Conservation (phyloP, 2,113 vertebrate genomes). For the Protomyctophum bolini region DNA sequence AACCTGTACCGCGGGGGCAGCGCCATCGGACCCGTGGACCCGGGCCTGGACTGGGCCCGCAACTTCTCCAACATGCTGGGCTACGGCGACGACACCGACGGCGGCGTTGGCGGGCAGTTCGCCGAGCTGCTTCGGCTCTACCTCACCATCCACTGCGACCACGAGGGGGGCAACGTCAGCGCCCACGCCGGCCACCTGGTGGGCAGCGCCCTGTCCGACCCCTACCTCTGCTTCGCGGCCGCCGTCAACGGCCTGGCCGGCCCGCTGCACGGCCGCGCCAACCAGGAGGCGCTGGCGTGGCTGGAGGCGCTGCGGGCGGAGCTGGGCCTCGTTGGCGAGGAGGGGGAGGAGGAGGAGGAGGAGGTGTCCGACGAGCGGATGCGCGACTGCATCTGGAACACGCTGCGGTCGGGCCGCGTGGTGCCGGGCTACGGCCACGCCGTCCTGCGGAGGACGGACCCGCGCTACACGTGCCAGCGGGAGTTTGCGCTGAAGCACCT, state of each 20-base stretch:
- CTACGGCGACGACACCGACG: constrained; percentile 79
- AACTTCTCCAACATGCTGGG: constrained; percentile 99
- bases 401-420: constrained; percentile 95
- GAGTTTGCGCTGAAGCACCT: constrained; percentile 96
- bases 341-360: constrained; percentile 79
- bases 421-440: constrained; percentile 95
- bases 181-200: constrained; percentile 95
- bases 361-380: constrained; percentile 93
- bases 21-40: constrained; percentile 95
- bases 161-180: constrained; percentile 95
- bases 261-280: constrained; percentile 94
- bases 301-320: constrained; percentile 93
- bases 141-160: constrained; percentile 98
- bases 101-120: constrained; percentile 85
- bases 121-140: constrained; percentile 97
- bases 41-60: constrained; percentile 95
- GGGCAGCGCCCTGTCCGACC: constrained; percentile 93
- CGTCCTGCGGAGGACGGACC: constrained; percentile 93
- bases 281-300: constrained; percentile 98
- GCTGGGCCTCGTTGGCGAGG: constrained; percentile 73
- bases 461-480: constrained; percentile 91
- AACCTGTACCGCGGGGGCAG: constrained; percentile 96
- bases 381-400: constrained; percentile 97
- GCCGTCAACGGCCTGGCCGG: constrained; percentile 96
- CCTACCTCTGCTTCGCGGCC: constrained; percentile 92